A percentile compares a stretch with the other conserved stretches of the same genome.
Conservation (phyloP, 2,888 invertebrate genomes). For the Andrena trimmerana region DNA sequence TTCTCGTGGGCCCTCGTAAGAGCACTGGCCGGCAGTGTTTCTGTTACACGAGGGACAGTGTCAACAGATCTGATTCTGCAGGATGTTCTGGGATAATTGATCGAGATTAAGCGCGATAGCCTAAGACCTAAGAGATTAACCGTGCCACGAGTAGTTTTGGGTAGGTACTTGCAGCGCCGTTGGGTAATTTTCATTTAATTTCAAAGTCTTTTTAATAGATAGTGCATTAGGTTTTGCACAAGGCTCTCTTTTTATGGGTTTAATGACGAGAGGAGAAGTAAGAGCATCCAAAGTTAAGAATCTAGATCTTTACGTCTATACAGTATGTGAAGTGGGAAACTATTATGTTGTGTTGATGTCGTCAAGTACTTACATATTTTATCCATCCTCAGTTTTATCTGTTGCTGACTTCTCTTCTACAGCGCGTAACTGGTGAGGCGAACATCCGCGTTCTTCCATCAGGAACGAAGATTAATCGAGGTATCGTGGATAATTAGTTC, state of each 20-base stretch:
- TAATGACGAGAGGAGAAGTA: no score
- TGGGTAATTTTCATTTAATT: not conserved
- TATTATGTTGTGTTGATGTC: no score
- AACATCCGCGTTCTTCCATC: conserved; percentile 27
- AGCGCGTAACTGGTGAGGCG: conserved; percentile 20
- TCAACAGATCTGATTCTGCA: conserved; percentile 32
- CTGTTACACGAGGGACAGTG: conserved; percentile 10
- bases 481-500: conserved; percentile 60
- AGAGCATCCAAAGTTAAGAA: no score
- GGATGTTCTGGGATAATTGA: conserved; percentile 23
- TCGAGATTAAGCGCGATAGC: conserved; percentile 26
- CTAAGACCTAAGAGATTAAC: conserved; percentile 11
- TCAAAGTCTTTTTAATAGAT: no score
- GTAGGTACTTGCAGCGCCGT: not conserved
- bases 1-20: conserved; percentile 41
- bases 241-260: no score
- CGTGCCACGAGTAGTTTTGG: not conserved
- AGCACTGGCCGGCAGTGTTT: conserved; percentile 42
- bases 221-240: no score
- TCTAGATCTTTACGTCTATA: no score
- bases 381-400: not conserved
- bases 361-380: no score
- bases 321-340: no score
- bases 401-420: not conserved
- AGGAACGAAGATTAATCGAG: conserved; percentile 46